Conservation (phyloP, 2,797 vertebrate species). For the Ceyx erithaca region DNA sequence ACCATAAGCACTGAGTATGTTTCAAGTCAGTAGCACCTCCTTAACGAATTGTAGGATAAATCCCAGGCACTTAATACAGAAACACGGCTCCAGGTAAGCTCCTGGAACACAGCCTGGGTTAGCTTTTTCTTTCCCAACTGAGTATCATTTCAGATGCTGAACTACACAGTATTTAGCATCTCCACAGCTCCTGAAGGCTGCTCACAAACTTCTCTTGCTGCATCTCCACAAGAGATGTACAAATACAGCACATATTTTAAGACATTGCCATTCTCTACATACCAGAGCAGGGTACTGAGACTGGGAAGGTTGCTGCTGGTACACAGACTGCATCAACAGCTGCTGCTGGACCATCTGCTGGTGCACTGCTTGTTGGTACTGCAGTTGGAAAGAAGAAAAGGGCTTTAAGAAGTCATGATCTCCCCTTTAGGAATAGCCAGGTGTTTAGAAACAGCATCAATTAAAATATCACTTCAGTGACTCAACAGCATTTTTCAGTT, state of each 20-base stretch:
- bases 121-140: not conserved
- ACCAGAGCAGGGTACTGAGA: conserved; percentile 90
- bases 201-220: not conserved
- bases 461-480: not conserved
- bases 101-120: not conserved
- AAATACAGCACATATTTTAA: fast-evolving
- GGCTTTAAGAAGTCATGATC: not conserved
- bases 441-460: not conserved
- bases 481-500: not conserved
- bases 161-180: not conserved
- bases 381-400: not conserved
- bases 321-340: conserved; percentile 85
- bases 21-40: not conserved
- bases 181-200: not conserved
- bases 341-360: conserved; percentile 88
- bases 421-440: not conserved
- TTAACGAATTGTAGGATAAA: not conserved
- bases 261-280: conserved; percentile 41
- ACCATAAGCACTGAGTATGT: not conserved
- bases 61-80: not conserved
- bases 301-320: conserved; percentile 80
- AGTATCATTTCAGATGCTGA: not conserved
- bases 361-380: conserved; percentile 84
- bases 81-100: not conserved
- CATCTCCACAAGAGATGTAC: not conserved